Evolutionary conservation across 2,888 invertebrate genomes (phyloP).

Genomic region (Cantharis rufa): DNA sequence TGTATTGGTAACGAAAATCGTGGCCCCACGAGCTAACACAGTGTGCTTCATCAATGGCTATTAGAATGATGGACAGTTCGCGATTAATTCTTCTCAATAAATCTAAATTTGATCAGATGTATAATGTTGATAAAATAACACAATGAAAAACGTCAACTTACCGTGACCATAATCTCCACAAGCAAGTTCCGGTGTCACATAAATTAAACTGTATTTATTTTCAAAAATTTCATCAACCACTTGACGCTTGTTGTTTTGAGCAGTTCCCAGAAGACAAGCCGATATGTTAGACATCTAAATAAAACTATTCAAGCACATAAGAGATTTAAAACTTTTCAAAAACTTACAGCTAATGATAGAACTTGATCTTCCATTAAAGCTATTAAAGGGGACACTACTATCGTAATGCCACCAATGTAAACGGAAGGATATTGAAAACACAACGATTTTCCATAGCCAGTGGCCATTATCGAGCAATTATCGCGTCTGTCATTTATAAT

Average conservation of each 20-base stretch:
- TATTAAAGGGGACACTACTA: constrained; percentile 72
- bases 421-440: constrained; percentile 72
- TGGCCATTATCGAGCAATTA: constrained; percentile 69
- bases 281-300: constrained; percentile 50
- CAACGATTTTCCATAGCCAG: constrained; percentile 73
- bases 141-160: constrained; percentile 15
- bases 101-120: constrained; percentile 23
- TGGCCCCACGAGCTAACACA: constrained; percentile 79
- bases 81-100: constrained; percentile 47
- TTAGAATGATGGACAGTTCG: constrained; percentile 56
- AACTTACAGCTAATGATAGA: constrained; percentile 57
- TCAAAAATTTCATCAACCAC: constrained; percentile 53
- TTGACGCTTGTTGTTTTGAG: constrained; percentile 54
- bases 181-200: constrained; percentile 65
- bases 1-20: constrained; percentile 69
- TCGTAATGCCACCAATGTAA: constrained; percentile 57
- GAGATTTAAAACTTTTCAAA: neutral
- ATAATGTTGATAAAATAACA: constrained; percentile 36
- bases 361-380: constrained; percentile 78
- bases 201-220: constrained; percentile 58
- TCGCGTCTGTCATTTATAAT: constrained; percentile 61
- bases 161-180: constrained; percentile 53
- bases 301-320: neutral
- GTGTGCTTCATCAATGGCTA: constrained; percentile 78
- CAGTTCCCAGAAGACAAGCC: constrained; percentile 63